Evolutionary conservation across 2,797 vertebrate species (phyloP), one percentile per base, ranked within the genome.

Genomic region (Phataginus tetradactyla): DNA sequence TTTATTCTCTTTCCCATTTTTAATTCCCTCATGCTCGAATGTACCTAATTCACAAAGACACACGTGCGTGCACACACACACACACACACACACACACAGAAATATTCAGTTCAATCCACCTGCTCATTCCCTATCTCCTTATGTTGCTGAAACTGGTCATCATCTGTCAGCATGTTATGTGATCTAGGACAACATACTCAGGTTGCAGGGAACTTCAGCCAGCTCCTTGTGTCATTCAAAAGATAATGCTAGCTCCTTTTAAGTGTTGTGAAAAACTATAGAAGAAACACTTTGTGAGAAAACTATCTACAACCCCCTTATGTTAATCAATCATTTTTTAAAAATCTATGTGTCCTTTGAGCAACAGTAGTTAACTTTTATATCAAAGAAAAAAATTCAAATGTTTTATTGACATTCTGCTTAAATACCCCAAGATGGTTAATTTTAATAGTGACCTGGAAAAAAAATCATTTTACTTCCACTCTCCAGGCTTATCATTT

Each of bases 1-100:
- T 92, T 87, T 75, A 72, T 80, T 87, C 37, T 95, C n/a, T 91
- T 25, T 64, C 7, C 2, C 45, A 66, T 25, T 85, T 68, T 91
- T 83, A 86, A 66, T 86, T 72, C 23, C 39, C 20, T 63, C 29
- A 9, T 42, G 29, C 23, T 93, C 37, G 23, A 75, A 77, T 86
- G 80, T 34, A 69, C 4, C 59, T 75, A 77, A 87, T 34, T n/a
- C 53, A 66, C 3, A 32, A 21, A 78, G 27, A 81, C 27, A 17
- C 5, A 37, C n/a, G n/a, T n/a, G 63, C 3, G 61, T 45, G 57
- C 29, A 61, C 45, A 59, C 29, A 37, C 49, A 66, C 23, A 21
- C 71, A 29, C 20, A 53, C 18, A 12, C 23, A 90, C 53, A 49
- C 57, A 75, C 42, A 78, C 9, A 64, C 3, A 66, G 3, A 25